Percentiles rank a stretch among this genome's conserved stretches.
Conservation (phyloP, 2,113 vertebrate species). For the Zosterops hypoxanthus region DNA sequence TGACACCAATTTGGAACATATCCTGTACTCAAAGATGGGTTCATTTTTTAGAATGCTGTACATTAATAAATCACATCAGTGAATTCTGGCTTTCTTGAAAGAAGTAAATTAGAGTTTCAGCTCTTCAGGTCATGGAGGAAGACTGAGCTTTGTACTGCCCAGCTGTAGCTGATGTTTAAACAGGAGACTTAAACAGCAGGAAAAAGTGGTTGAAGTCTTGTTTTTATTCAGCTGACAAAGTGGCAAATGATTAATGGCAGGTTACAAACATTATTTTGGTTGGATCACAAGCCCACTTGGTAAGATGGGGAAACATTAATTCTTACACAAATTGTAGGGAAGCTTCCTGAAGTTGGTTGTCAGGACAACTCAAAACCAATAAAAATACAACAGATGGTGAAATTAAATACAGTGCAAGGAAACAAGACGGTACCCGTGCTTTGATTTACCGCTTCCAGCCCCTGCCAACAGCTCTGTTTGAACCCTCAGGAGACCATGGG, state of each 20-base stretch:
- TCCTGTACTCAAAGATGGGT: fast-evolving
- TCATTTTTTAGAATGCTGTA: background rate
- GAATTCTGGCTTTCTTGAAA: background rate
- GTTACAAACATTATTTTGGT: slow-evolving; percentile 75
- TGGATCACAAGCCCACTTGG: slow-evolving; percentile 69
- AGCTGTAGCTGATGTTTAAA: background rate
- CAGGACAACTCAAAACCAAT: slow-evolving; percentile 52
- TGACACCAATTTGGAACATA: background rate
- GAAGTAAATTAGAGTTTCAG: background rate
- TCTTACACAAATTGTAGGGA: slow-evolving; percentile 53
- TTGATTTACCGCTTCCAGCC: background rate
- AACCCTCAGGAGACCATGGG: background rate
- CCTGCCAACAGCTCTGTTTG: background rate
- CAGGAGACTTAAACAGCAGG: background rate
- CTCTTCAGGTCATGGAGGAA: background rate
- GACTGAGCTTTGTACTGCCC: background rate
- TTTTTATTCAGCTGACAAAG: slow-evolving; percentile 77
- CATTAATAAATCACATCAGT: too few relatives aligned
- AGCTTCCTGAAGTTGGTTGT: slow-evolving; percentile 61
- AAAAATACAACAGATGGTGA: slow-evolving; percentile 58
- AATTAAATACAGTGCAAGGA: slow-evolving; percentile 58
- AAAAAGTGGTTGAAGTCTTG: slow-evolving; percentile 23
- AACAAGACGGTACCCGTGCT: background rate
- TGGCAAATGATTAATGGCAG: slow-evolving; percentile 60
- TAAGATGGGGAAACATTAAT: slow-evolving; percentile 70